These are phyloP conservation scores for Echiichthys vipera DNA, from an alignment of 2,797 vertebrate species.

Conservation along the genomic window DNA sequence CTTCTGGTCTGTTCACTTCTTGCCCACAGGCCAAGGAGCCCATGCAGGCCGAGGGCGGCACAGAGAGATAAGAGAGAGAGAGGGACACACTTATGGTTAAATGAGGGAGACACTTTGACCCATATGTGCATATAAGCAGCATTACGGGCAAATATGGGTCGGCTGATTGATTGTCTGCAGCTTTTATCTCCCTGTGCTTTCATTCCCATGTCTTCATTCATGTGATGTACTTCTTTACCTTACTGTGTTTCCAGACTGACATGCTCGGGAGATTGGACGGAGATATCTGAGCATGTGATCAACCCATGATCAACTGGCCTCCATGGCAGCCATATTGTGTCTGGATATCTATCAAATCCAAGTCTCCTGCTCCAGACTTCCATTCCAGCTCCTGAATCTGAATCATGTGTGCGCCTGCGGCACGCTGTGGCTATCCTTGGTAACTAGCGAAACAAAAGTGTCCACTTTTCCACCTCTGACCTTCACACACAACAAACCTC, in stretches of 20 bases:
- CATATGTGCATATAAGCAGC: constrained; percentile 41
- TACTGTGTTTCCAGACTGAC: constrained; percentile 3
- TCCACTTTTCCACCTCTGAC: constrained; percentile 30
- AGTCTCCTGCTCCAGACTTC: constrained; percentile 2
- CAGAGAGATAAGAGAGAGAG: constrained; percentile 5
- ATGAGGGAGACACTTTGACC: constrained; percentile 40
- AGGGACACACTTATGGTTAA: constrained; percentile 17
- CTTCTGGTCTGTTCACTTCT: constrained; percentile 54
- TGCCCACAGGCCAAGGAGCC: constrained; percentile 48
- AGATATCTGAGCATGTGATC: constrained; percentile 10
- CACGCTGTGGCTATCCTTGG: constrained; percentile 14
- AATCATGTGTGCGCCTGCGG: background rate
- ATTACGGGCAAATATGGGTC: constrained; percentile 16
- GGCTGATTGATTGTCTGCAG: background rate
- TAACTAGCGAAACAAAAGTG: constrained; percentile 6
- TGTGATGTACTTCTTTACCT: background rate
- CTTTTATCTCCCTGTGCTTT: background rate
- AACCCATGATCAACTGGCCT: background rate
- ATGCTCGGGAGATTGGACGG: background rate
- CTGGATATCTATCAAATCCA: background rate
- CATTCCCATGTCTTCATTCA: background rate
- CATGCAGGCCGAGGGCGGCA: constrained; percentile 31
- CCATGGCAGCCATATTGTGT: constrained; percentile 22
- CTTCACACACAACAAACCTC: constrained; percentile 43
- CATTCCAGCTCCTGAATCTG: constrained; percentile 8